Conservation (phyloP, 2,113 vertebrate species). For the Rhegmatorhina hoffmannsi region DNA sequence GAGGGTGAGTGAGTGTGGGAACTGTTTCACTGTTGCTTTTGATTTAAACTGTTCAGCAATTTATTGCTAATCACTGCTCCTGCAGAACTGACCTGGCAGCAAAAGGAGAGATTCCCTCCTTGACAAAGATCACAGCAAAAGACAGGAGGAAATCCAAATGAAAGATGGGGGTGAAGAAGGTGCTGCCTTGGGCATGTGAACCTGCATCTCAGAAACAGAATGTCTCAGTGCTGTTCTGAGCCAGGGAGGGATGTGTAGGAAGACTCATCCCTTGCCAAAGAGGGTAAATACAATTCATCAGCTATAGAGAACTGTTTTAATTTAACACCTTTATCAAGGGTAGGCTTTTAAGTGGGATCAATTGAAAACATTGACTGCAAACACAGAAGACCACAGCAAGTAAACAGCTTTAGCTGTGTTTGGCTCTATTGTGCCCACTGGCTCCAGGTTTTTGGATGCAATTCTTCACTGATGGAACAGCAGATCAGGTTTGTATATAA, state of each 20-base stretch:
- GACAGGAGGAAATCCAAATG: neutral
- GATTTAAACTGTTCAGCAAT: neutral
- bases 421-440: neutral
- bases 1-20: fast-evolving
- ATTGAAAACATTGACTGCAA: neutral
- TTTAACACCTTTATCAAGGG: neutral
- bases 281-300: neutral
- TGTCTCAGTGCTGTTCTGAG: neutral
- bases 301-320: neutral
- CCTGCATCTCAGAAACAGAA: neutral
- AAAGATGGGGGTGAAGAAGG: neutral
- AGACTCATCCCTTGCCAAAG: neutral
- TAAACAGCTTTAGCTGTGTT: neutral
- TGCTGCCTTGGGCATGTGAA: fast-evolving
- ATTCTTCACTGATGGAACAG: neutral
- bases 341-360: neutral
- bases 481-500: neutral
- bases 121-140: neutral
- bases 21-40: neutral
- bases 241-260: neutral
- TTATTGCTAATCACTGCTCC: neutral
- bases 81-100: neutral
- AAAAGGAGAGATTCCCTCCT: neutral
- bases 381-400: neutral
- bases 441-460: neutral